phyloP scores from a whole-genome alignment of 2,113 vertebrate species.

The Vulpes vulpes region DNA sequence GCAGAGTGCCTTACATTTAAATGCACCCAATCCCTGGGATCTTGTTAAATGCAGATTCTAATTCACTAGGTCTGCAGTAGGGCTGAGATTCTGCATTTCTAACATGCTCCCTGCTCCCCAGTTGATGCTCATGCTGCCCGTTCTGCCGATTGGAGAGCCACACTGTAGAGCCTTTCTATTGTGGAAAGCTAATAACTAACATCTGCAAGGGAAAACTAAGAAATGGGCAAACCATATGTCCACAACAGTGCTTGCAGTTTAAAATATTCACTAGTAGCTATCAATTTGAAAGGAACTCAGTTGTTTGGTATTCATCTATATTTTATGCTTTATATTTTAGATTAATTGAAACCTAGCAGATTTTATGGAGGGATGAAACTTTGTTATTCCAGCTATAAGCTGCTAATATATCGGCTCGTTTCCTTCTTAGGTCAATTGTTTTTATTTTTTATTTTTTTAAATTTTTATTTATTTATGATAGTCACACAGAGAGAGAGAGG shows the following conservation, averaged over 20 bases:
- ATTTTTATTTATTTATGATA: too few species aligned
- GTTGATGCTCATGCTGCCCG: background rate
- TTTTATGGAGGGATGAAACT: background rate
- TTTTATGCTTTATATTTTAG: background rate
- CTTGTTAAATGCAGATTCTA: conserved; percentile 6
- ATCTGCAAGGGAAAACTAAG: background rate
- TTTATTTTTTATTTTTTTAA: too few species aligned
- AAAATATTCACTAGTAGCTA: background rate
- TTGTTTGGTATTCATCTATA: background rate
- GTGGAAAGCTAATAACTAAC: background rate
- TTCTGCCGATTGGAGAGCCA: background rate
- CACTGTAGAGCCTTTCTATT: background rate
- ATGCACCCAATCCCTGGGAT: background rate
- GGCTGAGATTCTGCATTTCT: background rate
- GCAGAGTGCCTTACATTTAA: background rate
- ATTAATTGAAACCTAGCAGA: conserved; percentile 17
- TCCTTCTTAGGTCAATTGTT: background rate
- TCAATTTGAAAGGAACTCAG: background rate
- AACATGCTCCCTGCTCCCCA: background rate
- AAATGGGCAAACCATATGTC: background rate
- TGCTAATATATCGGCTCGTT: background rate
- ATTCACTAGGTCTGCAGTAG: background rate
- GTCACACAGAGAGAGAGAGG: too few species aligned
- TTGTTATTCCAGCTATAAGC: conserved; percentile 13
- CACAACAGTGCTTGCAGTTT: background rate